Base-by-base conservation (phyloP, 2,113 vertebrate genomes). In the Pseudorasbora parva region DNA sequence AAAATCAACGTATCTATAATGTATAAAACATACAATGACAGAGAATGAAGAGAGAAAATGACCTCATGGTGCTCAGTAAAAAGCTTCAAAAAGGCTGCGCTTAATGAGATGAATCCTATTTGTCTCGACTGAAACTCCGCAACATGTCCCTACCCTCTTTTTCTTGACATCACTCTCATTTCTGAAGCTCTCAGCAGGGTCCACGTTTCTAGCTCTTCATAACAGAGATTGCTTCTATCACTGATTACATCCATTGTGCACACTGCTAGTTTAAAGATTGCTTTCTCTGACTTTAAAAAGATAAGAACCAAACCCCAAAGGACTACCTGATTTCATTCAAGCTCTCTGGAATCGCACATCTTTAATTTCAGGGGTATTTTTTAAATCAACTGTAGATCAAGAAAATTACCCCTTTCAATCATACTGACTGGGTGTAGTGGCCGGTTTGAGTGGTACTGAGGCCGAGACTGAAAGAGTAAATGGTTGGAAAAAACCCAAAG, bases 231-330 rank as follows among this genome's bases (percentile, higher is more conserved):
- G 60, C 27, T 77, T 77, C 33, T 49, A 19, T 30, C 59, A 23
- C 47, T 81, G 78, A 69, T 81, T 81, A 25, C 78, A 81, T 69
- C 47, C 62, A 81, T 25, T 64, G 43, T 79, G 43, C 59, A 49
- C 77, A n/a, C 59, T n/a, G 77, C 15, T 33, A 60, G n/a, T 56
- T 78, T 62, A 64, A 64, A 79, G 4, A 79, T 6, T 10, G 56
- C 7, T 78, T 45, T 62, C 41, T 49, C 17, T 8, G 10, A 41
- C 57, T 79, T 30, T 59, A 64, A 30, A 9, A 47, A 64, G 37
- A 30, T 15, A 30, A 79, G 59, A 47, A 25, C 21, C 76, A 45
- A 64, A 19, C 43, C 25, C 8, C n/a, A 71, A 77, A 62, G 23
- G 8, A 62, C 15, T 27, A 49, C 57, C 57, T 43, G 33, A 60